These are phyloP conservation scores for Contarinia nasturtii DNA, from an alignment of 1,140 invertebrate genomes.

Conservation along the genomic window DNA sequence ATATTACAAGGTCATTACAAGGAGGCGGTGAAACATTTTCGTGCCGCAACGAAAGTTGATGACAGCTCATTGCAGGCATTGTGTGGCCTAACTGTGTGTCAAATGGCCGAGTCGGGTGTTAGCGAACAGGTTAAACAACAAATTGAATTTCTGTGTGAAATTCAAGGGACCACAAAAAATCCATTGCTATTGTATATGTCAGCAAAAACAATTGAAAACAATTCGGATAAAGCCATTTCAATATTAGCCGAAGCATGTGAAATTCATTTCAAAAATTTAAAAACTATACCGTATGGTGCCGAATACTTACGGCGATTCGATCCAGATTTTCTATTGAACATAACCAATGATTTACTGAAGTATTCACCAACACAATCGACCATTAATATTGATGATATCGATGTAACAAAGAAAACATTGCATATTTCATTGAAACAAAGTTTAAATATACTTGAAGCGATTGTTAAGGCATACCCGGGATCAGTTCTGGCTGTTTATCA, in stretches of 20 bases:
- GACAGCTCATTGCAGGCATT: conserved; percentile 62
- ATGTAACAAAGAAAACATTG: conserved; percentile 24
- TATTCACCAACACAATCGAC: conserved; percentile 42
- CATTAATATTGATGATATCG: conserved; percentile 25
- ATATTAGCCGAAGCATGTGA: conserved; percentile 53
- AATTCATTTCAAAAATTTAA: conserved; percentile 39
- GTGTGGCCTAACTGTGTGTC: conserved; percentile 62
- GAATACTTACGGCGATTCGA: conserved; percentile 59
- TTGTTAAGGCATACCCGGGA: conserved; percentile 66
- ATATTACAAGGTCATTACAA: conserved; percentile 21
- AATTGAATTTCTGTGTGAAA: conserved; percentile 68
- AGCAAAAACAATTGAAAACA: conserved; percentile 40
- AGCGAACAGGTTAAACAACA: conserved; percentile 58
- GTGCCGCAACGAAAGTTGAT: conserved; percentile 61
- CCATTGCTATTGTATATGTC: conserved; percentile 47
- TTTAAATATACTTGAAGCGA: conserved; percentile 45
- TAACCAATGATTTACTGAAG: conserved; percentile 57
- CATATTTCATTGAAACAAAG: conserved; percentile 27
- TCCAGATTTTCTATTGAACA: conserved; percentile 66
- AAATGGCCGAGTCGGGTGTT: conserved; percentile 40
- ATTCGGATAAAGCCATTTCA: conserved; percentile 33
- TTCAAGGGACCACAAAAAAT: conserved; percentile 40
- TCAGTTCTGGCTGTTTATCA: conserved; percentile 51
- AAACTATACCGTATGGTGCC: conserved; percentile 46
- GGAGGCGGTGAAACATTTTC: conserved; percentile 62